Percentiles rank a stretch among this genome's conserved stretches.
phyloP scores from a whole-genome alignment of 2,888 invertebrate genomes.

The Papilio gigon region DNA sequence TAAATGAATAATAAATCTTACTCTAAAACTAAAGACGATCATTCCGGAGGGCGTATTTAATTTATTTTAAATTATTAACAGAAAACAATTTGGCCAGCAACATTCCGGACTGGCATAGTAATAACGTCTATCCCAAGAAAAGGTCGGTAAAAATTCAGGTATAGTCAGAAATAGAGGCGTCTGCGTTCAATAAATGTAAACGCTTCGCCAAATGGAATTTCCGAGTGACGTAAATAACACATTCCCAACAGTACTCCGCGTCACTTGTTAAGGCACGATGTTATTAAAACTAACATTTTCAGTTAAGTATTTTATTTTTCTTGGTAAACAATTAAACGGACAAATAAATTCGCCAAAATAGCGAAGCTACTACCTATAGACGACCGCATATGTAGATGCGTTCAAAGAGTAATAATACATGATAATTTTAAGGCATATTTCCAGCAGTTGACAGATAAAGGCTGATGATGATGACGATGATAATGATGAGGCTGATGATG shows the following conservation, averaged over 20 bases:
- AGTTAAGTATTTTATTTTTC: not conserved
- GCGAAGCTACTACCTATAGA: too few relatives aligned
- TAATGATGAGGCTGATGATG: too few relatives aligned
- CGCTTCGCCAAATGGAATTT: conserved; percentile 29
- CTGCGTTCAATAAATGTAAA: conserved; percentile 30
- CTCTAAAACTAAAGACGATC: too few relatives aligned
- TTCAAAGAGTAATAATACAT: too few relatives aligned
- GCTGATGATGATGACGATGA: too few relatives aligned
- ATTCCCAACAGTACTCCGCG: not conserved
- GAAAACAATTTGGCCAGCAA: conserved; percentile 69
- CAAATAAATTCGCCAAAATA: too few relatives aligned
- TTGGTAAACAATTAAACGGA: too few relatives aligned
- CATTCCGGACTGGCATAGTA: conserved; percentile 62
- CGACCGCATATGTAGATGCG: too few relatives aligned
- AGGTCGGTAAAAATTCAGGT: conserved; percentile 40
- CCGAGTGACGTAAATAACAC: conserved; percentile 28
- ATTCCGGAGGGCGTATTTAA: too few relatives aligned
- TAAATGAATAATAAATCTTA: too few relatives aligned
- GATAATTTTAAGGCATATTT: too few relatives aligned
- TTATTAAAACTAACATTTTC: not conserved
- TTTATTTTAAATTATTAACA: conserved; percentile 43
- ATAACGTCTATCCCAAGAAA: conserved; percentile 57
- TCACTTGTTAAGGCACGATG: not conserved
- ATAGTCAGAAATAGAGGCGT: conserved; percentile 36
- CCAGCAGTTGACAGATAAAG: too few relatives aligned